A percentile compares a stretch with the other conserved stretches of the same genome.
These are phyloP conservation scores for Drosophila percnosoma DNA, from an alignment of 2,888 invertebrate species.

Conservation along the genomic window DNA sequence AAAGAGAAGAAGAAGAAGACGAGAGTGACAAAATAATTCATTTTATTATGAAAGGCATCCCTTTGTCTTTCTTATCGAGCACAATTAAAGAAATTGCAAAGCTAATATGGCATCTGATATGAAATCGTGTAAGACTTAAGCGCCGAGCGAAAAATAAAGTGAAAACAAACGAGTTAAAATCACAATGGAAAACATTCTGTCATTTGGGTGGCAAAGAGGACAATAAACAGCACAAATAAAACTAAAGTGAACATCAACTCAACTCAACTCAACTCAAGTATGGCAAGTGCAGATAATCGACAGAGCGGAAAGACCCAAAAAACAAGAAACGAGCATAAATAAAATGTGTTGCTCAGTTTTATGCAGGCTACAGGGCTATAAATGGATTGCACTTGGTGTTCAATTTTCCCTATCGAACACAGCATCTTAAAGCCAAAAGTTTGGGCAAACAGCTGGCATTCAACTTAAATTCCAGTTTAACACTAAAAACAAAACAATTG, in stretches of 20 bases:
- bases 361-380: not conserved
- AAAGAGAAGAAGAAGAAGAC: slow-evolving; percentile 1
- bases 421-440: not conserved
- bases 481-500: not conserved
- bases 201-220: not conserved
- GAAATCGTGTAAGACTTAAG: slow-evolving; percentile 4
- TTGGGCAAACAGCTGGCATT: not conserved
- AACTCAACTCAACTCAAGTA: slow-evolving; percentile 4
- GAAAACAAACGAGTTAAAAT: slow-evolving; percentile 6
- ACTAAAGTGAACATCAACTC: slow-evolving; percentile 16
- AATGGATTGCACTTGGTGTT: slow-evolving; percentile 1
- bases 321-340: slow-evolving; percentile 1
- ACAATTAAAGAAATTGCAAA: not conserved
- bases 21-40: slow-evolving; percentile 14
- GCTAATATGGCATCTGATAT: slow-evolving; percentile 14
- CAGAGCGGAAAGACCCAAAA: slow-evolving; percentile 4
- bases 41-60: slow-evolving; percentile 20
- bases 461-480: not conserved
- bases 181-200: slow-evolving; percentile 4
- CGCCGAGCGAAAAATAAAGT: not conserved
- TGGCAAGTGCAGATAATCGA: slow-evolving; percentile 32
- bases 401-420: not conserved
- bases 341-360: slow-evolving; percentile 17
- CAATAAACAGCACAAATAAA: slow-evolving; percentile 17
- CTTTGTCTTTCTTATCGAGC: not conserved